Evolutionary conservation across 2,113 vertebrate species (phyloP).

Genomic region (Marmota monax): DNA sequence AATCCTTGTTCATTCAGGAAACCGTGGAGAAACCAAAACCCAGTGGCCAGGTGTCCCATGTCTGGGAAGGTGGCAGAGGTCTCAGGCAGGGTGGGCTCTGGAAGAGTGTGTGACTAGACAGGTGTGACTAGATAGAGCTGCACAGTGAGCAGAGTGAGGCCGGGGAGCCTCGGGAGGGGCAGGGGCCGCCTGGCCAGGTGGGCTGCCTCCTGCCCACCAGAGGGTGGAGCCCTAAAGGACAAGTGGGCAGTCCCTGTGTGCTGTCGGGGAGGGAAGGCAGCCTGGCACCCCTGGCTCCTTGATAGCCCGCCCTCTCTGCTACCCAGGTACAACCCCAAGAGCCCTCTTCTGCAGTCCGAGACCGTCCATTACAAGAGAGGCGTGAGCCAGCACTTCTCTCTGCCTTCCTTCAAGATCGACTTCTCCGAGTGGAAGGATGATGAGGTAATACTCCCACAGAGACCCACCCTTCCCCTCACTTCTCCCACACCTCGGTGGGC

Average conservation of each 20-base stretch:
- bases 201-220: background rate
- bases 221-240: background rate
- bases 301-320: background rate
- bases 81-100: background rate
- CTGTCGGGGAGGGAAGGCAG: background rate
- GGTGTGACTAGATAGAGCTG: background rate
- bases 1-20: background rate
- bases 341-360: conserved; percentile 93
- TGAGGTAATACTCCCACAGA: conserved; percentile 89
- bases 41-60: background rate
- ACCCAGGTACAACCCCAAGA: conserved; percentile 95
- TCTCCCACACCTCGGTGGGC: accelerated
- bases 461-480: background rate
- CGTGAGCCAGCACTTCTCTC: conserved; percentile 98
- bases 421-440: conserved; percentile 98
- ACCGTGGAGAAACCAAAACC: background rate
- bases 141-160: background rate
- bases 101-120: background rate
- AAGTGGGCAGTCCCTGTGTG: conserved; percentile 57
- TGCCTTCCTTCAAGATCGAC: conserved; percentile 98
- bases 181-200: background rate
- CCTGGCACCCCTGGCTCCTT: background rate
- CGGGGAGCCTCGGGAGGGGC: background rate
- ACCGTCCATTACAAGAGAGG: conserved; percentile 97
- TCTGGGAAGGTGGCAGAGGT: background rate